These are phyloP conservation scores for Drosophila bocki DNA, from an alignment of 1,140 invertebrate genomes.

Conservation along the genomic window DNA sequence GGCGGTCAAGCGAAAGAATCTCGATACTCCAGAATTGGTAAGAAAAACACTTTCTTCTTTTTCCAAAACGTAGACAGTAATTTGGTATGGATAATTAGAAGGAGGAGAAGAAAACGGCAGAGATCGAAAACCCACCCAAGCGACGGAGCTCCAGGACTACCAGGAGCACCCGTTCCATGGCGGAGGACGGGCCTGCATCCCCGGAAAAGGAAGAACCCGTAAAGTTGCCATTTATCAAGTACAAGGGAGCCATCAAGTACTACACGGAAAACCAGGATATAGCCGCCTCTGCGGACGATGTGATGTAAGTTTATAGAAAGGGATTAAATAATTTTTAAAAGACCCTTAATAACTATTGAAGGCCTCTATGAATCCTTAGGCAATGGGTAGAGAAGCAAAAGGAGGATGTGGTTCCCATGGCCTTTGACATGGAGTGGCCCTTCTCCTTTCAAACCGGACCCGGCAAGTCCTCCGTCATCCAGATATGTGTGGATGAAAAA, in stretches of 20 bases:
- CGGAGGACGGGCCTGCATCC: constrained; percentile 56
- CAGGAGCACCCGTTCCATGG: constrained; percentile 73
- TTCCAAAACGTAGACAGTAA: too few relatives aligned
- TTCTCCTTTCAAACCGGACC: constrained; percentile 87
- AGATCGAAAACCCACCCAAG: constrained; percentile 75
- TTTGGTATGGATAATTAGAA: constrained; percentile 10
- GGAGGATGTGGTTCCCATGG: constrained; percentile 85
- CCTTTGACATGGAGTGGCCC: constrained; percentile 89
- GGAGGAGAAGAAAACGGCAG: constrained; percentile 36
- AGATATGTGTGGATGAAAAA: constrained; percentile 86
- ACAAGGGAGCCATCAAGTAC: constrained; percentile 86
- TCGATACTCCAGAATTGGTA: constrained; percentile 60
- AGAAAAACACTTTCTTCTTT: neutral
- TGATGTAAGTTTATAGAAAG: constrained; percentile 85
- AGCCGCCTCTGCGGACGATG: constrained; percentile 86
- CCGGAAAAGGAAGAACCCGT: constrained; percentile 58
- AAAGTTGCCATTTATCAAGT: constrained; percentile 85
- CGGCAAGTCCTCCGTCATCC: constrained; percentile 88
- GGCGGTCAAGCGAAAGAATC: constrained; percentile 49
- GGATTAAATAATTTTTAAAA: neutral
- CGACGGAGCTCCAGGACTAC: constrained; percentile 69
- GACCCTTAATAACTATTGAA: neutral
- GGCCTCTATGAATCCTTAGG: constrained; percentile 55
- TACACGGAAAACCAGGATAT: constrained; percentile 86
- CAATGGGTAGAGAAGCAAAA: constrained; percentile 85